Conservation (phyloP, 1,140 invertebrate genomes). For the Chrysopa pallens region DNA sequence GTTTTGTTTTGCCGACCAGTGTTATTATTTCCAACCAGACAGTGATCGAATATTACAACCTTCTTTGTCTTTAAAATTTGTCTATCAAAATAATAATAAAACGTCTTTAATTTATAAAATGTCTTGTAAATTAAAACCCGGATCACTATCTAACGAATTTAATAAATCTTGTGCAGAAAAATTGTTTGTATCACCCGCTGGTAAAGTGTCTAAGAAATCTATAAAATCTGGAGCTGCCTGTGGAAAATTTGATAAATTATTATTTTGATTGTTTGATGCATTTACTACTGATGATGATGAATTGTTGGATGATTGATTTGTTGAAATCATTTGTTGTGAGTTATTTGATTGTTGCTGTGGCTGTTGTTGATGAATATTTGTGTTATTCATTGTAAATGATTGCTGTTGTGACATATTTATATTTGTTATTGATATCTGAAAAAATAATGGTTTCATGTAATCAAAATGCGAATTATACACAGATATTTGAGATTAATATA, state of each 20-base stretch:
- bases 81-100: too few species aligned
- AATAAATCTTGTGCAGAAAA: constrained; percentile 60
- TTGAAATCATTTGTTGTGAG: constrained; percentile 8
- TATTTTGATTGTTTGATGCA: constrained; percentile 21
- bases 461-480: too few species aligned
- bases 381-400: constrained; percentile 32
- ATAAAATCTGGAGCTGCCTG: constrained; percentile 47
- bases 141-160: constrained; percentile 41
- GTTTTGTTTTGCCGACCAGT: too few species aligned
- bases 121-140: constrained; percentile 28
- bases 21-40: too few species aligned
- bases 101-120: constrained; percentile 7
- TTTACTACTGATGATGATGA: constrained; percentile 15
- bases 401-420: constrained; percentile 46
- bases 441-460: constrained; percentile 3
- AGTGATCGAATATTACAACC: too few species aligned
- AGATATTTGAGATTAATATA: too few species aligned
- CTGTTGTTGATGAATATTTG: constrained; percentile 19
- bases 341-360: constrained; percentile 8
- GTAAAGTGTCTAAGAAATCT: constrained; percentile 64
- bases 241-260: constrained; percentile 30
- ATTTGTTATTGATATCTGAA: constrained; percentile 35
- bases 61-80: too few species aligned
- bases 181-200: constrained; percentile 43
- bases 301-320: constrained; percentile 9